Evolutionary conservation across 2,888 invertebrate species (phyloP).

Genomic region (Coenonympha glycerion): DNA sequence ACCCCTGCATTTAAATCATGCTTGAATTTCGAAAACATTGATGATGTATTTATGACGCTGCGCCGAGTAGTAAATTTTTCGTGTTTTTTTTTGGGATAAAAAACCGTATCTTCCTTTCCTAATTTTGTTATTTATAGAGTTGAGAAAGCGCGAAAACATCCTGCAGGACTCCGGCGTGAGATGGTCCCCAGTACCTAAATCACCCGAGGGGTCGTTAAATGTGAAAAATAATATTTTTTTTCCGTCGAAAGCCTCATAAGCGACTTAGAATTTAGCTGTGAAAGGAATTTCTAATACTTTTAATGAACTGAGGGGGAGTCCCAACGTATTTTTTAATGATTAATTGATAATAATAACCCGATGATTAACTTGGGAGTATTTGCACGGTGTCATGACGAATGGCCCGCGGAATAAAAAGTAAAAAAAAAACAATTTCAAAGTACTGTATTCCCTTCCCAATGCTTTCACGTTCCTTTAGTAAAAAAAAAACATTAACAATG

Average conservation of each 20-base stretch:
- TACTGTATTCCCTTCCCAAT: too few relatives aligned
- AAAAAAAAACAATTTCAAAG: too few relatives aligned
- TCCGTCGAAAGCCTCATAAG: slow-evolving; percentile 41
- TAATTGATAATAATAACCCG: slow-evolving; percentile 24
- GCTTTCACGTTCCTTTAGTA: too few relatives aligned
- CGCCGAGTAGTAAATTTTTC: too few relatives aligned
- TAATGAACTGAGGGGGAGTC: slow-evolving; percentile 34
- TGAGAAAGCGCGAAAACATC: slow-evolving; percentile 48
- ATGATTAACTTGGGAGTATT: slow-evolving; percentile 7
- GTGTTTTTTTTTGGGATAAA: too few relatives aligned
- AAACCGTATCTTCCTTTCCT: too few relatives aligned
- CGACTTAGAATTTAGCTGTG: slow-evolving; percentile 43
- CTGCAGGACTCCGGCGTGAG: slow-evolving; percentile 31
- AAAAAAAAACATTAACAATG: too few relatives aligned
- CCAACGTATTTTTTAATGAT: slow-evolving; percentile 19
- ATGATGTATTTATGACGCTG: too few relatives aligned
- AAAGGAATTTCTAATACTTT: slow-evolving; percentile 44
- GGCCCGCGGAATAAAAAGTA: too few relatives aligned
- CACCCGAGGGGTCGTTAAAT: slow-evolving; percentile 52
- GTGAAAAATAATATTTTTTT: slow-evolving; percentile 58
- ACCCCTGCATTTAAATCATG: too few relatives aligned
- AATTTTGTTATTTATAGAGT: slow-evolving; percentile 57
- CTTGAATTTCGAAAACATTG: too few relatives aligned
- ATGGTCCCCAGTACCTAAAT: slow-evolving; percentile 48
- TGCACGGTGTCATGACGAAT: not conserved